A percentile compares a stretch with the other conserved stretches of the same genome.
Conservation (phyloP, 2,797 vertebrate genomes). For the Gadopsis marmoratus region DNA sequence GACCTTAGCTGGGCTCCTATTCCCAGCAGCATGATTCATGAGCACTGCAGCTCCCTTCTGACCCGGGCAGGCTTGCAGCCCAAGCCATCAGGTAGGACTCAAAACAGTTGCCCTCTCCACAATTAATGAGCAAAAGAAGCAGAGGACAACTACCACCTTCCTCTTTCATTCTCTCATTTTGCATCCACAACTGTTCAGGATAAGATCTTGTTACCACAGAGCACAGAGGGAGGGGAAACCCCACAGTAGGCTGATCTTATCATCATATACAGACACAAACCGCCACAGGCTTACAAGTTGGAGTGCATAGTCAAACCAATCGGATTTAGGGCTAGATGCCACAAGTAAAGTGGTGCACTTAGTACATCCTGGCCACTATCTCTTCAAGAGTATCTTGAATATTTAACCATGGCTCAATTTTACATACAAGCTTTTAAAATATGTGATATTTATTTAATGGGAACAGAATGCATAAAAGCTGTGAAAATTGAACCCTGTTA, state of each 20-base stretch:
- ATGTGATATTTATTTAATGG: constrained; percentile 87
- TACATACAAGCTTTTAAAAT: constrained; percentile 83
- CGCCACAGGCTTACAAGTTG: constrained; percentile 71
- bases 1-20: constrained; percentile 67
- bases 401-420: constrained; percentile 82
- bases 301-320: constrained; percentile 67
- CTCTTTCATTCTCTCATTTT: constrained; percentile 46
- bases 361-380: constrained; percentile 65
- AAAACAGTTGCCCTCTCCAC: constrained; percentile 78
- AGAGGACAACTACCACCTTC: constrained; percentile 47
- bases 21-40: constrained; percentile 83
- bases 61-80: constrained; percentile 74
- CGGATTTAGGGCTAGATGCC: constrained; percentile 73
- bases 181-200: constrained; percentile 46
- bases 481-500: constrained; percentile 72
- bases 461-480: constrained; percentile 83
- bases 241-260: constrained; percentile 55
- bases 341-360: constrained; percentile 80
- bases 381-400: constrained; percentile 79
- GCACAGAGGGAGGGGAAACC: constrained; percentile 38
- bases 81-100: constrained; percentile 81
- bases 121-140: constrained; percentile 80
- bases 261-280: constrained; percentile 66
- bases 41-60: constrained; percentile 65
- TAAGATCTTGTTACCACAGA: constrained; percentile 60